These are phyloP conservation scores for Aurelia coerulea DNA, from an alignment of 30 jellyfish, hydroid and myxozoan genomes.

Conservation along the genomic window DNA sequence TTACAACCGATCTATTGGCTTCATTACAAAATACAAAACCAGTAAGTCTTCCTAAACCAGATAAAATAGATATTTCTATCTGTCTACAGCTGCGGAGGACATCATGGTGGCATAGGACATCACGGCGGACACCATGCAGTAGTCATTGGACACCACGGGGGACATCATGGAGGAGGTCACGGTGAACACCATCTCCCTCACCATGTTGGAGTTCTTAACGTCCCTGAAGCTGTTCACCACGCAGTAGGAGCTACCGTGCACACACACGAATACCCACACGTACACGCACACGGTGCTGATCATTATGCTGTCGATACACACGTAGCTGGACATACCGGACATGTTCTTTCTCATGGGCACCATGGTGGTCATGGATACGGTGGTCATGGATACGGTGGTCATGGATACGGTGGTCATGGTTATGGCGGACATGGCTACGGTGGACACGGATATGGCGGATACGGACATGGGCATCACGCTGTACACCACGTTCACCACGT, in stretches of 20 bases:
- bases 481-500: slow-evolving; percentile 17
- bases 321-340: slow-evolving; percentile 60
- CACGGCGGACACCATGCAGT: slow-evolving; percentile 8
- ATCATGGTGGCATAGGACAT: not conserved
- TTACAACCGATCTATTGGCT: too few species aligned
- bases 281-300: slow-evolving; percentile 48
- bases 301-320: slow-evolving; percentile 64
- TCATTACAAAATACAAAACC: too few species aligned
- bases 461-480: slow-evolving; percentile 4
- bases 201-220: slow-evolving; percentile 55
- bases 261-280: slow-evolving; percentile 60
- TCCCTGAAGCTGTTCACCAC: slow-evolving; percentile 48
- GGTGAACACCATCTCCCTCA: slow-evolving; percentile 51
- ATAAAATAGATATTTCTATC: too few species aligned
- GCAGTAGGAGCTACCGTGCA: slow-evolving; percentile 35
- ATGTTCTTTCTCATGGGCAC: slow-evolving; percentile 39
- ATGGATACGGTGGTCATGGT: slow-evolving; percentile 21
- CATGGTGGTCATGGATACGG: slow-evolving; percentile 51
- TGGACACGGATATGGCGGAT: slow-evolving; percentile 16
- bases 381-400: too few species aligned
- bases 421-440: slow-evolving; percentile 33
- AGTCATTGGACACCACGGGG: slow-evolving; percentile 13
- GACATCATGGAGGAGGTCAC: slow-evolving; percentile 23
- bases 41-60: too few species aligned
- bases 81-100: slow-evolving; percentile 49